These are phyloP conservation scores for Spisula subtruncata DNA, from an alignment of 2,888 invertebrate genomes.

Conservation along the genomic window DNA sequence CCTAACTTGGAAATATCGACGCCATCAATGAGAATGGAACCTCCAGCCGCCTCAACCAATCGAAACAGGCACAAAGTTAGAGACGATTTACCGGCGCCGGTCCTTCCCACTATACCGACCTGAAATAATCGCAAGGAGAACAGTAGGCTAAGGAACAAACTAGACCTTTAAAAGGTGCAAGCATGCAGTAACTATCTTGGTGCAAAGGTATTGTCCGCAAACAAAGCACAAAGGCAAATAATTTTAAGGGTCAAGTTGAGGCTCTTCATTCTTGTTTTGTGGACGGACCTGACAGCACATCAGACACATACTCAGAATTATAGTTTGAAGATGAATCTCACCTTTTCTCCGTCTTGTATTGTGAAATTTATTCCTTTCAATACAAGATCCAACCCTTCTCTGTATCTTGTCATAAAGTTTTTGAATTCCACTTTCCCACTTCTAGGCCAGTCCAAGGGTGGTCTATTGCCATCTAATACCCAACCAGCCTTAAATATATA, in stretches of 20 bases:
- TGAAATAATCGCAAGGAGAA: too few species aligned
- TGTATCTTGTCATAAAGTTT: slow-evolving; percentile 85
- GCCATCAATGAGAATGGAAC: slow-evolving; percentile 83
- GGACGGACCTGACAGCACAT: too few species aligned
- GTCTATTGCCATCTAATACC: slow-evolving; percentile 74
- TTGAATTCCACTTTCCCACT: slow-evolving; percentile 83
- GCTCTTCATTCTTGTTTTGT: too few species aligned
- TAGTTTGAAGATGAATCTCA: too few species aligned
- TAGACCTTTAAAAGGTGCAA: too few species aligned
- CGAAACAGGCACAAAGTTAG: slow-evolving; percentile 84
- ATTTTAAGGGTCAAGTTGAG: too few species aligned
- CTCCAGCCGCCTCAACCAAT: slow-evolving; percentile 82
- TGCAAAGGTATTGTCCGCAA: too few species aligned
- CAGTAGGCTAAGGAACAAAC: too few species aligned
- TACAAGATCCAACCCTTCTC: slow-evolving; percentile 86
- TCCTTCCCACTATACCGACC: slow-evolving; percentile 86
- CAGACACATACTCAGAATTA: too few species aligned
- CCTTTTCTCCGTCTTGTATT: slow-evolving; percentile 85
- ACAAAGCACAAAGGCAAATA: too few species aligned
- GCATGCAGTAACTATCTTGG: too few species aligned
- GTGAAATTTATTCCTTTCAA: slow-evolving; percentile 84
- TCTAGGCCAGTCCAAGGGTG: slow-evolving; percentile 84
- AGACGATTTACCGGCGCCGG: slow-evolving; percentile 86
- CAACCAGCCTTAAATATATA: slow-evolving; percentile 80
- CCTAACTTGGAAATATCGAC: slow-evolving; percentile 81